Evolutionary conservation across 2,888 invertebrate genomes (phyloP).

Genomic region (Caenorhabditis uteleia): DNA sequence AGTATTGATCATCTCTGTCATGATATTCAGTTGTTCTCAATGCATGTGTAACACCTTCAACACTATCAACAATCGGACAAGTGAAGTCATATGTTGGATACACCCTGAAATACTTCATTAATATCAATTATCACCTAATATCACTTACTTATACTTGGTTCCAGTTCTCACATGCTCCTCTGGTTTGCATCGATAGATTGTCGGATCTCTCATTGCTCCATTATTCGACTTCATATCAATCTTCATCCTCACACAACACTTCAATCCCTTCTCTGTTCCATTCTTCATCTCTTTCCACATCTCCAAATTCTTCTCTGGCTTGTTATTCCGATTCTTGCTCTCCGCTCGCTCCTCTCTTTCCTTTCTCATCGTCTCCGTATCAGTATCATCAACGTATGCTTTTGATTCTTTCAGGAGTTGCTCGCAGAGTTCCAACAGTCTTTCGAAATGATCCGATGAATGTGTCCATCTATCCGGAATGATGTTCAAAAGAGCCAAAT

Average conservation of each 20-base stretch:
- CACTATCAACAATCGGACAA: conserved; percentile 96
- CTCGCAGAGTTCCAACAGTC: conserved; percentile 86
- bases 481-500: conserved; percentile 87
- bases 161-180: conserved; percentile 93
- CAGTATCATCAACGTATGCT: conserved; percentile 95
- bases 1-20: conserved; percentile 92
- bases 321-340: conserved; percentile 73
- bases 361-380: conserved; percentile 89
- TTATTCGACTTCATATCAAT: conserved; percentile 95
- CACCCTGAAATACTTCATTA: conserved; percentile 76
- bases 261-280: conserved; percentile 81
- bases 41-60: conserved; percentile 96
- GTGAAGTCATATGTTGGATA: conserved; percentile 99
- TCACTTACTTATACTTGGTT: conserved; percentile 84
- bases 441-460: conserved; percentile 94
- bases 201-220: conserved; percentile 96
- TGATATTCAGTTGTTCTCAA: conserved; percentile 97
- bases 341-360: conserved; percentile 88
- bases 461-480: conserved; percentile 90
- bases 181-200: conserved; percentile 95
- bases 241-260: conserved; percentile 93
- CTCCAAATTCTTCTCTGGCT: conserved; percentile 82
- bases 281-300: conserved; percentile 95
- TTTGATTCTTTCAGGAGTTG: conserved; percentile 82
- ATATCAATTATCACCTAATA: neutral